Conservation (phyloP, 2,113 vertebrate species). For the Monarcha castaneiventris region DNA sequence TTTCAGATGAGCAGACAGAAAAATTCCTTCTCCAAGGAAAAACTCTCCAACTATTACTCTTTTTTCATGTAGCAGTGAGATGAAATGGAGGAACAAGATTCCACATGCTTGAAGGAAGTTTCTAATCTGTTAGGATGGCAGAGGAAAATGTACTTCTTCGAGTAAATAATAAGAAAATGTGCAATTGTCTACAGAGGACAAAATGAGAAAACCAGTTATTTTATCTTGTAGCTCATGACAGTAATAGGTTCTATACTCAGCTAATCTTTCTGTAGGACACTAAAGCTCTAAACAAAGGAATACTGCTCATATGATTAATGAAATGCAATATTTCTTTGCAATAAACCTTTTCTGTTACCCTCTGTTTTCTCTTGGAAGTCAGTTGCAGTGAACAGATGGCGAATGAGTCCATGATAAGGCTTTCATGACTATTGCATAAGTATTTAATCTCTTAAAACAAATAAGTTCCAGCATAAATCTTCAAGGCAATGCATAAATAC, state of each 20-base stretch:
- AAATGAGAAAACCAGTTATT: not conserved
- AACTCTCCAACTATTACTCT: not conserved
- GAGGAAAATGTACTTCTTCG: not conserved
- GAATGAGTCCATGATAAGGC: not conserved
- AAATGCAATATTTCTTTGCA: not conserved
- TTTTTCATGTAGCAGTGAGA: not conserved
- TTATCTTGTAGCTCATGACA: not conserved
- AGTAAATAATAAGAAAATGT: not conserved
- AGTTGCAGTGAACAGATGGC: not conserved
- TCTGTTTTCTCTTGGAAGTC: not conserved
- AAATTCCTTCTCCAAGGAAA: not conserved
- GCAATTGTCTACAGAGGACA: not conserved
- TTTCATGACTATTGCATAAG: not conserved
- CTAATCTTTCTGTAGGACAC: not conserved
- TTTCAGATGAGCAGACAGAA: not conserved
- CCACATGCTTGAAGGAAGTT: not conserved
- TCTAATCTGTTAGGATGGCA: not conserved
- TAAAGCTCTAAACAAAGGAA: not conserved
- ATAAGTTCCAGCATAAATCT: not conserved
- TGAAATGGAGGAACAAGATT: not conserved
- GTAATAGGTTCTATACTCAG: not conserved
- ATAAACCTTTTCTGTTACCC: not conserved
- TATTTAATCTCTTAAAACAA: conserved; percentile 24
- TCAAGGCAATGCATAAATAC: not conserved
- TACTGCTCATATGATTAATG: not conserved